Conservation (phyloP, 2,113 vertebrate species). For the Misgurnus mizolepis region DNA sequence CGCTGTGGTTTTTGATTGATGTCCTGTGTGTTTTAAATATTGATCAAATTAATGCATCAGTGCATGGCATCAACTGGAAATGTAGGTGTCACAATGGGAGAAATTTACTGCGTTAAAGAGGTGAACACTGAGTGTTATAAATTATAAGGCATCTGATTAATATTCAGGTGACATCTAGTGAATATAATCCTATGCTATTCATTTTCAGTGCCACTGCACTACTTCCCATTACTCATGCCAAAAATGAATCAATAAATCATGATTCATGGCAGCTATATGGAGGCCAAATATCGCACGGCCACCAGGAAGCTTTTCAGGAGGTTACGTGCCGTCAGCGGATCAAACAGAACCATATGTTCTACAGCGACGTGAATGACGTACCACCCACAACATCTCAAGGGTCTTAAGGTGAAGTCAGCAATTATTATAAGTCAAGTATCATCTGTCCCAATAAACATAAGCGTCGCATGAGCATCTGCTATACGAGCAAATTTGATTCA, state of each 20-base stretch:
- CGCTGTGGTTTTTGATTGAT: neutral
- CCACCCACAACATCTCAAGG: constrained; percentile 25
- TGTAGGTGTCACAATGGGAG: constrained; percentile 4
- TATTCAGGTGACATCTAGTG: constrained; percentile 21
- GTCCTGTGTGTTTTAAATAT: constrained; percentile 37
- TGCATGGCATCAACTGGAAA: neutral
- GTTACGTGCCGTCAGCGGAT: constrained; percentile 30
- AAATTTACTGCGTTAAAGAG: constrained; percentile 22
- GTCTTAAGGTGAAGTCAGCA: constrained; percentile 22
- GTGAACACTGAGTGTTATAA: constrained; percentile 29
- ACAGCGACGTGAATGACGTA: constrained; percentile 9
- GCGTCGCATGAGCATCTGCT: neutral
- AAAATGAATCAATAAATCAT: constrained; percentile 43
- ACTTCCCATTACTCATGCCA: constrained; percentile 33
- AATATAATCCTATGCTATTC: constrained; percentile 26
- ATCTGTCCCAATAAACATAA: neutral
- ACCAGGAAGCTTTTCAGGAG: constrained; percentile 34
- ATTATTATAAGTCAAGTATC: neutral
- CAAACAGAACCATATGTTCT: constrained; percentile 25
- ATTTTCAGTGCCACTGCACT: constrained; percentile 10
- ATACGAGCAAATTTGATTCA: neutral
- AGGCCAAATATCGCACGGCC: constrained; percentile 17
- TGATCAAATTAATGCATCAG: constrained; percentile 21
- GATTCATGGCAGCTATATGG: constrained; percentile 27
- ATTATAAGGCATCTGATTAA: constrained; percentile 30